Evolutionary conservation across 92 coral and sea anemone species (phyloP).

Genomic region (Epizoanthus rinbou): DNA sequence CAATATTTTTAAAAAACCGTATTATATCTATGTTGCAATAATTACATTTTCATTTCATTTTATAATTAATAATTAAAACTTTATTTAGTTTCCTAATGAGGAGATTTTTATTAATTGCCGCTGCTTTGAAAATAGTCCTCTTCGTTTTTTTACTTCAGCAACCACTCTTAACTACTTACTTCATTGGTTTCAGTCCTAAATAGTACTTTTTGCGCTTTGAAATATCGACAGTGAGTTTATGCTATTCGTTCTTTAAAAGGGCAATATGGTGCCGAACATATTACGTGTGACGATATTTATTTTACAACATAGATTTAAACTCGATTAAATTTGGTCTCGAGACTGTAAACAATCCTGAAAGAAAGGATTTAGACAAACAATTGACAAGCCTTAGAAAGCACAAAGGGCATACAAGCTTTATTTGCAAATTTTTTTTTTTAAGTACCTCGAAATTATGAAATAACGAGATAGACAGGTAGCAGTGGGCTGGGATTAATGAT

Average conservation of each 20-base stretch:
- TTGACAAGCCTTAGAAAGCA: neutral
- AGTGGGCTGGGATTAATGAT: neutral
- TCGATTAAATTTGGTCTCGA: neutral
- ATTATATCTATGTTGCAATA: neutral
- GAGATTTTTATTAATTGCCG: neutral
- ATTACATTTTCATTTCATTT: neutral
- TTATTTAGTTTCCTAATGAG: neutral
- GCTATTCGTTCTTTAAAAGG: neutral
- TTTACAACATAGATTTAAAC: conserved; percentile 1
- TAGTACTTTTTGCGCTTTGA: neutral
- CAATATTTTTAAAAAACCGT: neutral
- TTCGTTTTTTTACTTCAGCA: too few species aligned
- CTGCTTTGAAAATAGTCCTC: neutral
- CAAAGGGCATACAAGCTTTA: neutral
- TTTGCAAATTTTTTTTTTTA: neutral
- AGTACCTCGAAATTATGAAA: neutral
- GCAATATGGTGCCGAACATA: neutral
- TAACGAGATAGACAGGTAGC: neutral
- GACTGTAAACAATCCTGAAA: neutral
- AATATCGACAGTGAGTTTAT: neutral
- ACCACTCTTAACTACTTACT: neutral
- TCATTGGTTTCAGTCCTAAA: neutral
- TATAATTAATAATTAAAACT: neutral
- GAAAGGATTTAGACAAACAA: neutral
- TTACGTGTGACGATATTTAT: conserved; percentile 1